Percentiles rank a stretch among this genome's conserved stretches.
These are phyloP conservation scores for Urocitellus parryii DNA, from an alignment of 2,113 vertebrate species.

Conservation along the genomic window DNA sequence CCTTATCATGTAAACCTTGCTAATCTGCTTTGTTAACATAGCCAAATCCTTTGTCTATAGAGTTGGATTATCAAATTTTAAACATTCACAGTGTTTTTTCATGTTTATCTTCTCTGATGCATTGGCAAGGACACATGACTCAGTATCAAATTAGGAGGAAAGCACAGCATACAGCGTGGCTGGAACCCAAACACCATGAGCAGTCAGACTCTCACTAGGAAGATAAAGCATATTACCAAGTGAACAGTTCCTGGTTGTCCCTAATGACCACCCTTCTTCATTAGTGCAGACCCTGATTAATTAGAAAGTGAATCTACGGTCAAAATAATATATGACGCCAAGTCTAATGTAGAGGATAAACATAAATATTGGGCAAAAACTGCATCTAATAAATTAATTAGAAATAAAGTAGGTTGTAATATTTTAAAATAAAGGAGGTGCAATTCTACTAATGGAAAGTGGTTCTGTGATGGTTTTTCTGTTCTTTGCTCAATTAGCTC, in stretches of 20 bases:
- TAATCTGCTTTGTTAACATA: background rate
- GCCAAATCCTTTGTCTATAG: background rate
- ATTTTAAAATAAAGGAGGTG: slow-evolving; percentile 4
- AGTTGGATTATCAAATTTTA: slow-evolving; percentile 23
- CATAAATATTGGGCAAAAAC: background rate
- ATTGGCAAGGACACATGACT: background rate
- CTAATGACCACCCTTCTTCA: background rate
- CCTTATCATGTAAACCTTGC: background rate
- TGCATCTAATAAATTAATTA: slow-evolving; percentile 33
- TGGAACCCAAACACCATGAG: background rate
- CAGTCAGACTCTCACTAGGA: background rate
- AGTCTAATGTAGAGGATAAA: slow-evolving; percentile 11
- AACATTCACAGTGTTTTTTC: background rate
- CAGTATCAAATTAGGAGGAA: background rate
- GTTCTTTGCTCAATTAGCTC: slow-evolving; percentile 4
- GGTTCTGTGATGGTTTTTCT: background rate
- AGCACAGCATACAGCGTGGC: background rate
- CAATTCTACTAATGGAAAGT: background rate
- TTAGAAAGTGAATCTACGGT: background rate
- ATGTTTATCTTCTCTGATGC: background rate
- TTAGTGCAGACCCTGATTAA: slow-evolving; percentile 25
- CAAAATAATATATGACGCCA: background rate
- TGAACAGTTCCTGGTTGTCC: background rate
- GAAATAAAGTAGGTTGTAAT: background rate
- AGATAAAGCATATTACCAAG: background rate